Percentiles rank a stretch among this genome's conserved stretches.
These are phyloP conservation scores for Sphaerodactylus townsendi DNA, from an alignment of 2,113 vertebrate genomes.

Conservation along the genomic window DNA sequence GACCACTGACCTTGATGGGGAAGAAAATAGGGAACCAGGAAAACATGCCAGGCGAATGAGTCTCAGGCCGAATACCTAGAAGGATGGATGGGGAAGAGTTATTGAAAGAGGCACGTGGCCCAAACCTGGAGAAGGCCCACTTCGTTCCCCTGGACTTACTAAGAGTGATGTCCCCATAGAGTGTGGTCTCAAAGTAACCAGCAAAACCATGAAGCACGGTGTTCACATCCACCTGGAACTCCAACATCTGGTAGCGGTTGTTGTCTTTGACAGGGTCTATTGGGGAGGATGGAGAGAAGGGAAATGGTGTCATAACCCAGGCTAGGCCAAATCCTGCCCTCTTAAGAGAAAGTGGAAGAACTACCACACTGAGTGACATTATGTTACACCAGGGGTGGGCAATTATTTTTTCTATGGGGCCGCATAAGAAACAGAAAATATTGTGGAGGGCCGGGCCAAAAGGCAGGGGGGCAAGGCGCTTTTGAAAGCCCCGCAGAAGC, in stretches of 20 bases:
- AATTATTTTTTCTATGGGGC: too few species aligned
- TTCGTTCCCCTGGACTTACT: slow-evolving; percentile 73
- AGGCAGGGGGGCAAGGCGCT: too few species aligned
- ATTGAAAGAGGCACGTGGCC: not conserved
- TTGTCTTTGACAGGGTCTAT: slow-evolving; percentile 82
- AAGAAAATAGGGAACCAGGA: slow-evolving; percentile 96
- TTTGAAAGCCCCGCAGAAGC: too few species aligned
- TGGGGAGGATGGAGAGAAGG: not conserved
- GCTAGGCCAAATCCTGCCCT: not conserved
- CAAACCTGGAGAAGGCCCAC: not conserved
- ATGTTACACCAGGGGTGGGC: too few species aligned
- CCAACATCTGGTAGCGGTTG: slow-evolving; percentile 87
- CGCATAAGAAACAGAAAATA: too few species aligned
- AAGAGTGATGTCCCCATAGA: slow-evolving; percentile 89
- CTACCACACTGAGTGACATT: too few species aligned
- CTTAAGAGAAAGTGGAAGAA: not conserved
- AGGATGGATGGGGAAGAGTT: not conserved
- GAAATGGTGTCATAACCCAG: not conserved
- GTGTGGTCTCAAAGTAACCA: slow-evolving; percentile 90
- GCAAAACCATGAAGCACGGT: slow-evolving; percentile 93
- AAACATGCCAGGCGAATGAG: slow-evolving; percentile 95
- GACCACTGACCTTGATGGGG: slow-evolving; percentile 86
- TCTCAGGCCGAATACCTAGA: slow-evolving; percentile 90
- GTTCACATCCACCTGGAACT: slow-evolving; percentile 83
- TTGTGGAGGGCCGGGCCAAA: too few species aligned